Base-by-base conservation (phyloP, 2,113 vertebrate genomes). In the Chaetops frenatus region DNA sequence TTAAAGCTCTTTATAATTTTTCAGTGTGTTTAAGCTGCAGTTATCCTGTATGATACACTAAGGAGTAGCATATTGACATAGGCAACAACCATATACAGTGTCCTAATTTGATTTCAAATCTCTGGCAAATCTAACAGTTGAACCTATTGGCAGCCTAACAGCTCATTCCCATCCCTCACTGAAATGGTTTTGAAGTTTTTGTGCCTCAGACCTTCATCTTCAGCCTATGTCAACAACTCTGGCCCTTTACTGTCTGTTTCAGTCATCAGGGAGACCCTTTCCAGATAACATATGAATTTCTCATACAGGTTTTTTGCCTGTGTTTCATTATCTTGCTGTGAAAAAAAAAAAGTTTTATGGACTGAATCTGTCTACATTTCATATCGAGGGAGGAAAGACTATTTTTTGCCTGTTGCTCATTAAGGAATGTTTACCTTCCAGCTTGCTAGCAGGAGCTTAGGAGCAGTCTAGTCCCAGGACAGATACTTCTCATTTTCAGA, bases 351-450 rank as follows among this genome's bases (percentile, higher is more conserved):
- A 14, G 1, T 38, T 48, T 50, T 31, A 44, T 31, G 20, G 14
- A 15, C 12, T 15, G 40, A 79, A 57, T 40, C 36, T 77, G 12
- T 33, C 54, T 69, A 62, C 28, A 78, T 48, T 82, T 77, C 74
- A 90, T 12, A 58, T 10, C 0, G 44, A 64, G 22, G 6, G 8
- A 47, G 33, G 42, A 89, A 89, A 69, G 29, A 33, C 18, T 83
- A 50, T 62, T 90, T 92, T 81, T 85, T 64, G 9, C 42, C 12
- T 19, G 3, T 15, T 40, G 54, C 50, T 95, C 86, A 35, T 87
- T 92, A 92, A 67, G 29, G 42, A 57, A 48, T 81, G 31, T 92
- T 92, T 94, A 82, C 44, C 66, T 93, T 87, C 47, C 28, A 82
- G n/a, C 40, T 92, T 86, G 65, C 56, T 66, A 48, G 42, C 0